A percentile compares a stretch with the other conserved stretches of the same genome.
These are phyloP conservation scores for Gymnogyps californianus DNA, from an alignment of 2,113 vertebrate species.

Conservation along the genomic window DNA sequence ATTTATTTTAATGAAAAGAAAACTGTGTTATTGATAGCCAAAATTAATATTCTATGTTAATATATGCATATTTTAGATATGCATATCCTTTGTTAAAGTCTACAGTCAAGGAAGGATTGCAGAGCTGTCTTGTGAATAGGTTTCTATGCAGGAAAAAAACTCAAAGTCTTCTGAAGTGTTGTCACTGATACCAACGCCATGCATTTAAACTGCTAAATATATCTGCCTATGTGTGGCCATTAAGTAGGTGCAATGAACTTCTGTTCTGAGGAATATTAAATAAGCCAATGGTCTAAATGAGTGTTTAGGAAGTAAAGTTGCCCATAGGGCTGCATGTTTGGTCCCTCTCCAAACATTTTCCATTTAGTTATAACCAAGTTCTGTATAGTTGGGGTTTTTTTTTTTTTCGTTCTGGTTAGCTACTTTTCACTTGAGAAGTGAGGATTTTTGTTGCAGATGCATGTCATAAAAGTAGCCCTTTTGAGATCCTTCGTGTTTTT, in stretches of 20 bases:
- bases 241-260: not conserved
- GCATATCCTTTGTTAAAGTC: not conserved
- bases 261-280: not conserved
- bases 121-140: not conserved
- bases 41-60: not conserved
- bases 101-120: not conserved
- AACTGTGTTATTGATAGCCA: not conserved
- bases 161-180: not conserved
- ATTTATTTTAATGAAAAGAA: not conserved
- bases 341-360: not conserved
- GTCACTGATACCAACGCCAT: not conserved
- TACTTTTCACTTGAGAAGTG: not conserved
- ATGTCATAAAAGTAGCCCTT: not conserved
- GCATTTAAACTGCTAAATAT: not conserved
- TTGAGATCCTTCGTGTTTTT: not conserved
- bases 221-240: not conserved
- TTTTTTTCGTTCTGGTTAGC: not conserved
- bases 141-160: not conserved
- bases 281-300: not conserved
- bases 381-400: not conserved
- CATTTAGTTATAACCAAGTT: not conserved
- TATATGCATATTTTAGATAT: not conserved
- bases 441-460: not conserved
- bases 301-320: not conserved
- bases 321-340: not conserved